These are phyloP conservation scores for Orcinus orca DNA, from an alignment of 2,113 vertebrate genomes.

Conservation along the genomic window DNA sequence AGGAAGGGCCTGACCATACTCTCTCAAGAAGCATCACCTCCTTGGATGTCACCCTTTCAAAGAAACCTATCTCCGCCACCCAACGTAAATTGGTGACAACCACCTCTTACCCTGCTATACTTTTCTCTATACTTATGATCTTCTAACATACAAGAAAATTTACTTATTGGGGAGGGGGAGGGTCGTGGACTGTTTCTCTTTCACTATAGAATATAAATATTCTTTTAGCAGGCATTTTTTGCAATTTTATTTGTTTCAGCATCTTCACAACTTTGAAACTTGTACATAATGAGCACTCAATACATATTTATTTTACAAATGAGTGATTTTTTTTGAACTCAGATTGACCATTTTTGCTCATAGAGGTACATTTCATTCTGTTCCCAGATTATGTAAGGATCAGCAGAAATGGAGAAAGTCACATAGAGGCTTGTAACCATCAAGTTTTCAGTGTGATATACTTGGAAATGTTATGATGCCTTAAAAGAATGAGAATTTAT, in stretches of 20 bases:
- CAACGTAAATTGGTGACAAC: neutral
- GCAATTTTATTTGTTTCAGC: neutral
- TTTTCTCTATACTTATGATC: neutral
- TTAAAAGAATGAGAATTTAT: conserved; percentile 9
- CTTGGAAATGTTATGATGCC: neutral
- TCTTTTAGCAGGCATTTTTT: neutral
- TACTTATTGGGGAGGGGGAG: neutral
- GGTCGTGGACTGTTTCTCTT: neutral
- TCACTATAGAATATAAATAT: neutral
- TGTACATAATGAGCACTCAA: neutral
- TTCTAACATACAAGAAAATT: neutral
- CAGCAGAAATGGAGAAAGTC: neutral
- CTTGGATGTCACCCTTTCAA: neutral
- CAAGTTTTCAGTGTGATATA: neutral
- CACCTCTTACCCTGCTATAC: neutral
- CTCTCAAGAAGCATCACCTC: neutral
- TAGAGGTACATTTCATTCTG: neutral
- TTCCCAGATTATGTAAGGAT: neutral
- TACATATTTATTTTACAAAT: neutral
- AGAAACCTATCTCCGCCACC: neutral
- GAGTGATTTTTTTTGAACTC: neutral
- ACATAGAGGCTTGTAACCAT: neutral
- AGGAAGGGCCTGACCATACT: neutral
- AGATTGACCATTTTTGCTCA: neutral
- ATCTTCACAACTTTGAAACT: neutral